phyloP scores from a whole-genome alignment of 2,797 vertebrate genomes.

The Pteronotus mesoamericanus region DNA sequence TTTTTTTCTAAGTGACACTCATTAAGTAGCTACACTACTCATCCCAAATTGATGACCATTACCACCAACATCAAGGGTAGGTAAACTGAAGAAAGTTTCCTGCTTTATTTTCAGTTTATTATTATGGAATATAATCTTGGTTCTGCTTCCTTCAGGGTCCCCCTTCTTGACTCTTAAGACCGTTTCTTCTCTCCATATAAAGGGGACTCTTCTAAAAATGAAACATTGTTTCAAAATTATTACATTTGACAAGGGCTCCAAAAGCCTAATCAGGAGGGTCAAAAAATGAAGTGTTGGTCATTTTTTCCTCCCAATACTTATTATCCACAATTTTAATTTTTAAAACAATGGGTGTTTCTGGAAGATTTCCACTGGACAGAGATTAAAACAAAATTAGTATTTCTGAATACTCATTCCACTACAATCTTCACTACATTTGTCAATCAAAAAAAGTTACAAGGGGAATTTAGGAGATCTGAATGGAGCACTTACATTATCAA shows the following conservation, averaged over 20 bases:
- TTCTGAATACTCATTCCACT: neutral
- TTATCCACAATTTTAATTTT: neutral
- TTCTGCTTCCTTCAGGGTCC: neutral
- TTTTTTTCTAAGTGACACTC: neutral
- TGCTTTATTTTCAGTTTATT: neutral
- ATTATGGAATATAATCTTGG: neutral
- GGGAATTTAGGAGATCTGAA: neutral
- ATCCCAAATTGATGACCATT: neutral
- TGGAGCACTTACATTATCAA: neutral
- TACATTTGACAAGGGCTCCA: neutral
- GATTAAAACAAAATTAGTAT: neutral
- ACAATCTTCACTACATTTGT: neutral
- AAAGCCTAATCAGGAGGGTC: neutral
- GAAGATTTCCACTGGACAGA: neutral
- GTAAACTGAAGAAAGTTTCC: neutral
- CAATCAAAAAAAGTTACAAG: neutral
- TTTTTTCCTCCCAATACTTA: neutral
- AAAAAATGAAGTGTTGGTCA: neutral
- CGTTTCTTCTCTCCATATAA: neutral
- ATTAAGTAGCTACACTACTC: neutral
- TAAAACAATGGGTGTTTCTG: neutral
- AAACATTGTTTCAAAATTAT: neutral
- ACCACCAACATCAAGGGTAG: neutral
- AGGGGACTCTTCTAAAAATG: neutral
- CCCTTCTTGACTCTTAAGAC: neutral